Percentiles rank a stretch among this genome's conserved stretches.
Conservation (phyloP, 2,888 invertebrate species). For the Phoenoteleia sp. region DNA sequence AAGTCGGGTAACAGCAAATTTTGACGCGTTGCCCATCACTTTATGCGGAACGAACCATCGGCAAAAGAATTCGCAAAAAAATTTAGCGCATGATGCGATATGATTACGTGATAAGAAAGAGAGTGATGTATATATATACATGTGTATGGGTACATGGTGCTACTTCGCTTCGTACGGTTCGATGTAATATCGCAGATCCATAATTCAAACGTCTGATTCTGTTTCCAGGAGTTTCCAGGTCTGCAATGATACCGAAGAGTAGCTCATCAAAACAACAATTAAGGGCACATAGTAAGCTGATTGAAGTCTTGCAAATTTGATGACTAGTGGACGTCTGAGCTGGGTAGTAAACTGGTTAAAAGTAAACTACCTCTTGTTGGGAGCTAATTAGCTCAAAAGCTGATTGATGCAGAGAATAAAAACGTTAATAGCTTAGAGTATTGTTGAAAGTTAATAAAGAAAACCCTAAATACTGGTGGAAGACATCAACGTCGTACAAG, state of each 20-base stretch:
- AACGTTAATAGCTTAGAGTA: no score
- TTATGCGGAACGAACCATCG: constrained; percentile 80
- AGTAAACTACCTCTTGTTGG: neutral
- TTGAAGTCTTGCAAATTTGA: neutral
- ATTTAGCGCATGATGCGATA: constrained; percentile 81
- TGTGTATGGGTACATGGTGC: constrained; percentile 8
- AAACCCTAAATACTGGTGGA: no score
- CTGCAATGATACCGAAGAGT: neutral
- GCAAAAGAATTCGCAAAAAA: constrained; percentile 85
- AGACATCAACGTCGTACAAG: no score
- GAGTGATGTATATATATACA: constrained; percentile 46
- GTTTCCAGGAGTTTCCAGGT: neutral
- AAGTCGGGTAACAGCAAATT: constrained; percentile 8
- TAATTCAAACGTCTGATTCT: neutral
- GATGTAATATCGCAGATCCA: neutral
- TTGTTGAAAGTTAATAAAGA: no score
- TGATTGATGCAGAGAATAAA: no score
- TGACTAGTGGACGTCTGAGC: neutral
- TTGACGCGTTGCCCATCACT: constrained; percentile 77
- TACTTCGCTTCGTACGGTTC: neutral
- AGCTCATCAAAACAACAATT: constrained; percentile 3
- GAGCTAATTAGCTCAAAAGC: neutral
- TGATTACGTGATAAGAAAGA: constrained; percentile 69
- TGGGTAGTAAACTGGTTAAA: neutral
- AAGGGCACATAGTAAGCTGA: neutral